Base-by-base conservation (phyloP, 1,140 invertebrate species). In the Telenomus remus region DNA sequence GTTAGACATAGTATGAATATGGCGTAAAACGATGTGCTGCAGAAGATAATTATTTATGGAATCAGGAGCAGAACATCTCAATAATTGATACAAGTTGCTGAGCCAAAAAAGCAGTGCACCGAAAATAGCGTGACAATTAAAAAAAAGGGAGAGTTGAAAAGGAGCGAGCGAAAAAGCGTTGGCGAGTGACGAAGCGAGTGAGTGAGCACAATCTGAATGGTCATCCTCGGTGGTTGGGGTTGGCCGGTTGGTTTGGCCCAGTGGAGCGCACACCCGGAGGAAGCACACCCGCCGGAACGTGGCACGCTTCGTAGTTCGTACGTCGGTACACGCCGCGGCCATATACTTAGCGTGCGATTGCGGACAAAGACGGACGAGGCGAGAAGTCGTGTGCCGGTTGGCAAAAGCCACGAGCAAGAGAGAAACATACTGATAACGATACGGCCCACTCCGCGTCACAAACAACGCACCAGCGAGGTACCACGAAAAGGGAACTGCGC, bases 251-350 rank as follows among this genome's bases (percentile, higher is more conserved):
- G 85, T 82, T 85, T 88, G 86, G 86, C 86, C 86, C 86, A 88
- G 77, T 88, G 86, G 86, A 88, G 86, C 86, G 86, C 78, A 87
- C 85, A 87, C 86, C 86, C 86, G 86, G 86, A 87, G 86, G 86
- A 88, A 88, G 84, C 86, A 86, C 85, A 82, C 79, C 84, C 85
- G 85, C 81, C 86, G 82, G 86, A 87, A 86, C 84, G 84, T 86
- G 84, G 85, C 86, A 87, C 86, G 85, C 84, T 88, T 86, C 85
- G 85, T 86, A 84, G 81, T 79, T 81, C 80, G 71, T 68, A 47
- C 69, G 19, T 27, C 68, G 53, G 75, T 79, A 80, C 66, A 75
- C 76, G 51, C 61, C 51, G 73, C 55, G 50, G 50, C 73, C 51
- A 56, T 57, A 56, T 54, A 48, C 51, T 68, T 50, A 54, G 4